Conservation (phyloP, 2,797 vertebrate genomes). For the Melanotaenia maccullochi region DNA sequence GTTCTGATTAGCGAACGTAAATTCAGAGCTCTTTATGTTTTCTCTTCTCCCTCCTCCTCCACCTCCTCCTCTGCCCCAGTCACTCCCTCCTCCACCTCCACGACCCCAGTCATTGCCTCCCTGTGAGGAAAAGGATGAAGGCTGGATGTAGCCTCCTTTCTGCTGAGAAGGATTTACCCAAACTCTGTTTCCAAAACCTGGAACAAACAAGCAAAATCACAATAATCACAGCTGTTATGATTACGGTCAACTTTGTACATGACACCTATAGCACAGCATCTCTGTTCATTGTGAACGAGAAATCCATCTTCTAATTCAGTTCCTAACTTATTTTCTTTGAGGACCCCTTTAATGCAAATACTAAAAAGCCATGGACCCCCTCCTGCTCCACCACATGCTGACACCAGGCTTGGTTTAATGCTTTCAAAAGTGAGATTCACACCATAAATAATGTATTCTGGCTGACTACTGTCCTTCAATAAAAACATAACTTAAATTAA, state of each 20-base stretch:
- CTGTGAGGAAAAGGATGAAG: constrained; percentile 82
- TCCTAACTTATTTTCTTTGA: too few relatives aligned
- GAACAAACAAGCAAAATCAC: constrained; percentile 12
- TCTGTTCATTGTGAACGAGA: not conserved
- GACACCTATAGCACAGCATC: not conserved
- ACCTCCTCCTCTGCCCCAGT: constrained; percentile 21
- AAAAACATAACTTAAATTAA: too few relatives aligned
- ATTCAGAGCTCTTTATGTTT: constrained; percentile 67
- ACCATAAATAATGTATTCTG: too few relatives aligned
- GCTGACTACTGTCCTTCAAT: too few relatives aligned
- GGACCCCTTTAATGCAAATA: too few relatives aligned
- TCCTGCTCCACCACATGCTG: too few relatives aligned
- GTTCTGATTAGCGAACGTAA: constrained; percentile 83
- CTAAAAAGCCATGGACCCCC: too few relatives aligned
- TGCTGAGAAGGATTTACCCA: constrained; percentile 87
- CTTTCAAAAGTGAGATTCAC: too few relatives aligned
- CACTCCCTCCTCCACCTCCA: constrained; percentile 29
- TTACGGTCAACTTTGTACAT: too few relatives aligned
- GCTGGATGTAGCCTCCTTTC: constrained; percentile 80
- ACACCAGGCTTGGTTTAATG: too few relatives aligned
- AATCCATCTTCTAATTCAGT: too few relatives aligned
- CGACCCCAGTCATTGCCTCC: constrained; percentile 70
- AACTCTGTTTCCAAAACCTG: constrained; percentile 83
- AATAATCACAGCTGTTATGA: not conserved
- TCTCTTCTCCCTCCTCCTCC: constrained; percentile 70